phyloP scores from a whole-genome alignment of 2,888 invertebrate species.

The Cantharis rustica region DNA sequence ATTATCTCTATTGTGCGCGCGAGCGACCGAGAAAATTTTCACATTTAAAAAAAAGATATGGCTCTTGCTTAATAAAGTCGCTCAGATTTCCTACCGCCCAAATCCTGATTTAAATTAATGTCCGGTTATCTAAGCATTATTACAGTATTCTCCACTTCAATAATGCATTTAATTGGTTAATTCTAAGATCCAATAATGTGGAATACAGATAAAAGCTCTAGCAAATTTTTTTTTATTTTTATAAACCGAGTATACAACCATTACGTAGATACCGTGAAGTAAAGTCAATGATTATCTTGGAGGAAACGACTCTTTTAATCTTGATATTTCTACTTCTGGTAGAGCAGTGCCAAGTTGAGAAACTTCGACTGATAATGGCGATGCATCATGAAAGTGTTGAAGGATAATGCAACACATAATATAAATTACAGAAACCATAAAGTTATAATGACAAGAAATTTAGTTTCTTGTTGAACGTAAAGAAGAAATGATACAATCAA shows the following conservation, averaged over 20 bases:
- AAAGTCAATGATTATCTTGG: not conserved
- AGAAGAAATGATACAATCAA: not conserved
- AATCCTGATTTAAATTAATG: not conserved
- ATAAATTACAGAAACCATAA: not conserved
- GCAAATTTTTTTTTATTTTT: not conserved
- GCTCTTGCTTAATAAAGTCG: not conserved
- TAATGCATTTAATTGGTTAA: not conserved
- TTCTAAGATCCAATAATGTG: not conserved
- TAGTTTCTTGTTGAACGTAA: not conserved
- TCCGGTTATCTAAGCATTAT: not conserved
- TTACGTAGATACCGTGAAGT: not conserved
- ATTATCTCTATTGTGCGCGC: not conserved
- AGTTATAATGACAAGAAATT: not conserved
- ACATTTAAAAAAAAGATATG: not conserved
- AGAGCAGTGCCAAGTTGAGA: not conserved
- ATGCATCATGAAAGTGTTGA: not conserved
- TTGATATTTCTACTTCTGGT: not conserved
- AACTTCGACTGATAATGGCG: not conserved
- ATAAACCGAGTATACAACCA: not conserved
- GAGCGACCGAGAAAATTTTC: not conserved
- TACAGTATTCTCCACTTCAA: not conserved
- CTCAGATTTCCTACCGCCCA: not conserved
- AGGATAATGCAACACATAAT: not conserved
- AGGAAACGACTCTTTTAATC: not conserved
- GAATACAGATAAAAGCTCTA: not conserved